Percentiles rank a stretch among this genome's conserved stretches.
Conservation (phyloP, 2,797 vertebrate species). For the Siniperca scherzeri region DNA sequence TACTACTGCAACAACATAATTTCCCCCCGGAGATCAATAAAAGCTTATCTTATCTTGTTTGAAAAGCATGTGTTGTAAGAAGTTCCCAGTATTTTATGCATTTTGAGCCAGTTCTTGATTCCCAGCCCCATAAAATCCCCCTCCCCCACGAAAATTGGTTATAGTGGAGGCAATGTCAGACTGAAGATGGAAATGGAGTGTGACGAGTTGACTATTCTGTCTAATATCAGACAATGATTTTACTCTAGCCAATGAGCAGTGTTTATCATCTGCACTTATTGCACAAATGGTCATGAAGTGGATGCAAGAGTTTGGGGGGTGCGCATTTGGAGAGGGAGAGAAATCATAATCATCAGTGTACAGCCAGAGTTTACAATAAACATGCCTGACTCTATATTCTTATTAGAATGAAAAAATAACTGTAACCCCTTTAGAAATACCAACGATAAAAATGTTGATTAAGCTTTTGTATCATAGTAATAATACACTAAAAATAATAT, state of each 20-base stretch:
- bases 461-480: background rate
- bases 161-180: too few relatives aligned
- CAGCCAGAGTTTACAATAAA: background rate
- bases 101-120: background rate
- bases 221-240: background rate
- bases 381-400: background rate
- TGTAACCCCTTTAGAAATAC: background rate
- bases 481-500: constrained; percentile 4
- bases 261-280: background rate
- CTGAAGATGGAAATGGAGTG: too few relatives aligned
- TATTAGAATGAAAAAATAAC: too few relatives aligned
- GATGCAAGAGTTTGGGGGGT: background rate
- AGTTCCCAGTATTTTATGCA: background rate
- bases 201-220: too few relatives aligned
- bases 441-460: background rate
- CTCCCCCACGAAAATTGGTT: too few relatives aligned
- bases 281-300: background rate
- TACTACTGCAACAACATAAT: background rate
- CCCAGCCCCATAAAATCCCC: too few relatives aligned
- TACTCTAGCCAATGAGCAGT: background rate
- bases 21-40: background rate
- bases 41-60: background rate
- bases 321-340: background rate
- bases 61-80: background rate
- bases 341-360: background rate